Conservation (phyloP, 2,113 vertebrate species). For the Chloropsis hardwickii region DNA sequence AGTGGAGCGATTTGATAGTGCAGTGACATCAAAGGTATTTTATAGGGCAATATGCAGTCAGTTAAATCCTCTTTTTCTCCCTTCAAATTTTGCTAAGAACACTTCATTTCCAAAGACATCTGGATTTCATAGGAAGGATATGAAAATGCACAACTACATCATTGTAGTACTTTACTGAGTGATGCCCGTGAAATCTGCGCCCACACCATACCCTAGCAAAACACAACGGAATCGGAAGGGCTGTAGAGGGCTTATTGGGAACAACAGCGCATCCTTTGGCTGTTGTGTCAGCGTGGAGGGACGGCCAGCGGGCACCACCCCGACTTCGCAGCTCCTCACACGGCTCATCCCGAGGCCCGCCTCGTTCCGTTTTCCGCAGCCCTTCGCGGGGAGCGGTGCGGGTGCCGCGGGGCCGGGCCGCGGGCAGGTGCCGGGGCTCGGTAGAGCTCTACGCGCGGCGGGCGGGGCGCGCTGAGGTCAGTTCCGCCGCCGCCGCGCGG, state of each 20-base stretch:
- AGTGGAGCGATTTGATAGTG: not conserved
- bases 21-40: not conserved
- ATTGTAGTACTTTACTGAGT: rapidly evolving
- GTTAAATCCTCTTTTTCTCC: not conserved
- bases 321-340: rapidly evolving
- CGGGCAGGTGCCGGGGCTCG: not conserved
- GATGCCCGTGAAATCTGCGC: rapidly evolving
- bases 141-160: rapidly evolving
- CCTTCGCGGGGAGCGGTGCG: too few relatives aligned
- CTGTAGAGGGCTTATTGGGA: rapidly evolving
- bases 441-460: slow-evolving; percentile 37
- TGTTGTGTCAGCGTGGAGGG: rapidly evolving
- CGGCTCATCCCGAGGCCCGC: not conserved
- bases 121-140: not conserved
- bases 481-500: not conserved
- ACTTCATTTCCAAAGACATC: not conserved
- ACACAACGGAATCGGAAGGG: rapidly evolving
- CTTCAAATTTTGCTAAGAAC: not conserved
- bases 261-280: not conserved
- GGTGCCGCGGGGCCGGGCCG: not conserved
- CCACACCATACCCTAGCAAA: rapidly evolving
- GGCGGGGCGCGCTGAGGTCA: not conserved
- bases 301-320: rapidly evolving
- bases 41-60: not conserved
- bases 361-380: not conserved